Evolutionary conservation across 2,888 invertebrate genomes (phyloP), one percentile per base, ranked within the genome.

Genomic region (Ischnura elegans): DNA sequence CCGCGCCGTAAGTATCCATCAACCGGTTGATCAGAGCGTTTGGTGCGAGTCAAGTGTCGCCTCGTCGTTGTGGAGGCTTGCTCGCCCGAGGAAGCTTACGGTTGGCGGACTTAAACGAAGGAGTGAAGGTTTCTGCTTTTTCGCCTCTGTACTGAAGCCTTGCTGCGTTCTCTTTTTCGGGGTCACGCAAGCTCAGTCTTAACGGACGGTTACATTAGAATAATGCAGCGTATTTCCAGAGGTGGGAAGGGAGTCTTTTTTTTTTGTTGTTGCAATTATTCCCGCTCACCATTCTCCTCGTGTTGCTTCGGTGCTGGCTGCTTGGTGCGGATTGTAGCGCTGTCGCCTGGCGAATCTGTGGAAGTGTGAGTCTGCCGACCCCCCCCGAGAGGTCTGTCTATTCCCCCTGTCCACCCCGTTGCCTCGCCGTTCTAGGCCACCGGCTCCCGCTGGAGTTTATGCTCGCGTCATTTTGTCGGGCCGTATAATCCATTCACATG

Each of bases 201-300:
- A 76, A 76, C 76, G 76, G 36, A 76, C 76, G 76, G 76, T 76
- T 76, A 76, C 29, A 76, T 76, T 76, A 36, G 76, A 76, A 76
- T 76, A 76, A 76, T 76, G 36, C 76, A 76, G 76, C n/a, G 76
- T 76, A 76, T 76, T 76, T 61, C 29, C 76, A 76, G 36, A 19
- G 36, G 76, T 10, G n/a, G n/a, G n/a, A n/a, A n/a, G n/a, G n/a
- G n/a, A n/a, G n/a, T n/a, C n/a, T n/a, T n/a, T n/a, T n/a, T n/a
- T n/a, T n/a, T n/a, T n/a, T n/a, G n/a, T n/a, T n/a, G 51, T 51
- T 13, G 76, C 36, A 87, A 87, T 51, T 36, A 51, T 51, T 25
- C 51, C 47, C 46, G n/a, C 46, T n/a, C 29, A n/a, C 42, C 46
- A n/a, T n/a, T n/a, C 47, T 47, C n/a, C 29, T 47, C 51, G 47